Percentiles rank a stretch among this genome's conserved stretches.
Conservation (phyloP, 1,140 invertebrate genomes). For the Hyposmocoma kahamanoa region DNA sequence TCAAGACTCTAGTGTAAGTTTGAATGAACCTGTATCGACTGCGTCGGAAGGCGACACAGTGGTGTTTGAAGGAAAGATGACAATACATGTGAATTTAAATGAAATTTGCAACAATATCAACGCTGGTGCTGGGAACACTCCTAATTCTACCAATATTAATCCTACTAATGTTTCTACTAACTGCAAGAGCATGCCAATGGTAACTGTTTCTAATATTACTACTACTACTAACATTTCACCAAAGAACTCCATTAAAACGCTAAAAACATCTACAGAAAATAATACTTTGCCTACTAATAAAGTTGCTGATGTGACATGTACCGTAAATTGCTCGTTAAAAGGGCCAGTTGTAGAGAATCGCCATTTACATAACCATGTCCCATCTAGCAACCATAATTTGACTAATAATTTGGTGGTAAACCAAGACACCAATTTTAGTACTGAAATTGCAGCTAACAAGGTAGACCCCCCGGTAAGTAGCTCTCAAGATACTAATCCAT, state of each 20-base stretch:
- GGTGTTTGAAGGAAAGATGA: conserved; percentile 73
- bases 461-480: conserved; percentile 47
- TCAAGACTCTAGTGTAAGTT: conserved; percentile 74
- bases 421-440: conserved; percentile 5
- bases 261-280: conserved; percentile 35
- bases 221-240: conserved; percentile 70
- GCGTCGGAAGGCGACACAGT: conserved; percentile 68
- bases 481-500: conserved; percentile 60
- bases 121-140: conserved; percentile 54
- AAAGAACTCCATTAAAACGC: conserved; percentile 69
- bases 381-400: conserved; percentile 6
- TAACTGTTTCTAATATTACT: conserved; percentile 74
- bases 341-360: conserved; percentile 14
- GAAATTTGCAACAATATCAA: conserved; percentile 67
- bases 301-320: conserved; percentile 32
- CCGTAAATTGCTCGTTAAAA: conserved; percentile 27
- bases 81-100: conserved; percentile 72
- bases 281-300: conserved; percentile 40
- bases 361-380: conserved; percentile 20
- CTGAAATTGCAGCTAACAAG: conserved; percentile 26
- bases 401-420: neutral
- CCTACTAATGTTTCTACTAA: conserved; percentile 45
- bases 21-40: conserved; percentile 62
- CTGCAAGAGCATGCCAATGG: conserved; percentile 70
- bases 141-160: conserved; percentile 43